Conservation (phyloP, 2,797 vertebrate species). For the Erithacus rubecula region DNA sequence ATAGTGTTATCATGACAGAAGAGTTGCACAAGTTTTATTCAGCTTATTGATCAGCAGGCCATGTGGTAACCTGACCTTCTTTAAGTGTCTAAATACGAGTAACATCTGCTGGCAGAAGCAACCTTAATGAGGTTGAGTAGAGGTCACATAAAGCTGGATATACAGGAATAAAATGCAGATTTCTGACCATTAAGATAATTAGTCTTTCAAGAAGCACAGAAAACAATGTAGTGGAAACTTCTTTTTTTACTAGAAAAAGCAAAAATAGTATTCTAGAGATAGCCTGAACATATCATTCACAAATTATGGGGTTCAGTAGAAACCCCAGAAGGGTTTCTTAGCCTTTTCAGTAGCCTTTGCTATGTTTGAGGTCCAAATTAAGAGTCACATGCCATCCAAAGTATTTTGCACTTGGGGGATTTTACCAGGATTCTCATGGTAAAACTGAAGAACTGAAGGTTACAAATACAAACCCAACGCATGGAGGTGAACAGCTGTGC, state of each 20-base stretch:
- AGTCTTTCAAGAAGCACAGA: not conserved
- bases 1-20: not conserved
- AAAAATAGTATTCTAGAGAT: not conserved
- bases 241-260: not conserved
- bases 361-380: not conserved
- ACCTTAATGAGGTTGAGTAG: conserved; percentile 4
- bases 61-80: not conserved
- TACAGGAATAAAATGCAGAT: not conserved
- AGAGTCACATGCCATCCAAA: not conserved
- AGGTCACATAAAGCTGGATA: not conserved
- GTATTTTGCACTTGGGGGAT: not conserved
- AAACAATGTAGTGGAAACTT: not conserved
- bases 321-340: not conserved
- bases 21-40: not conserved
- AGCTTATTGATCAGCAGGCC: not conserved
- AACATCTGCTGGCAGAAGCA: conserved; percentile 8
- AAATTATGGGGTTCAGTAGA: not conserved
- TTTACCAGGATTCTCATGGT: not conserved
- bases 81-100: not conserved
- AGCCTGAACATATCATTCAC: not conserved
- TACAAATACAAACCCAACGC: not conserved
- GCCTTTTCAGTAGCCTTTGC: not conserved
- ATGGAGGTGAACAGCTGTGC: not conserved
- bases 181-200: not conserved
- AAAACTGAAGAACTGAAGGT: not conserved